phyloP scores from a whole-genome alignment of 2,797 vertebrate species.

The Glossophaga mutica region DNA sequence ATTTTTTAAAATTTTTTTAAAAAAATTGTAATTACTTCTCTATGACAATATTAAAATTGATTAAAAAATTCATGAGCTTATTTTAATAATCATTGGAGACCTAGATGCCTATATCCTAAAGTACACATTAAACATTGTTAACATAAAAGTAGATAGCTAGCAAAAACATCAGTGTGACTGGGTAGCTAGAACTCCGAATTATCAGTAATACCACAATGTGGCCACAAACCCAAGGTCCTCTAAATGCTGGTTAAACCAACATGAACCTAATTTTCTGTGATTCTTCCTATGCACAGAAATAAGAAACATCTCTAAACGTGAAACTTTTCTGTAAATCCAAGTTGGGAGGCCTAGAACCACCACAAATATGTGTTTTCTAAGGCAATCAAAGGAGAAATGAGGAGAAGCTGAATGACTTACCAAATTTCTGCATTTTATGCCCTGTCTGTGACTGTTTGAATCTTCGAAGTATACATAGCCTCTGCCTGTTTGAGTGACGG shows the following conservation, averaged over 20 bases:
- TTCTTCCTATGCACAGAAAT: not conserved
- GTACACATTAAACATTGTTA: not conserved
- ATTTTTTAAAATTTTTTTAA: not conserved
- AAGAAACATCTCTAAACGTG: not conserved
- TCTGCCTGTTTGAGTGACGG: not conserved
- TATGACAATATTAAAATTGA: not conserved
- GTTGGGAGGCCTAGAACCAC: not conserved
- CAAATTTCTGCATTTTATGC: not conserved
- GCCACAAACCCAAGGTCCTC: not conserved
- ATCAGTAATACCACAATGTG: not conserved
- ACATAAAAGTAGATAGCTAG: not conserved
- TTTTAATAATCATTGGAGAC: not conserved
- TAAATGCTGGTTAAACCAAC: not conserved
- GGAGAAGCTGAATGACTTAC: not conserved
- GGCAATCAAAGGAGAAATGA: not conserved
- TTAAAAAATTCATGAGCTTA: not conserved
- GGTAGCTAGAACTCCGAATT: not conserved
- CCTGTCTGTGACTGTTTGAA: not conserved
- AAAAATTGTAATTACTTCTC: not conserved
- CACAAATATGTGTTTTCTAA: not conserved
- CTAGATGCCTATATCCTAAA: not conserved
- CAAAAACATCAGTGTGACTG: not conserved
- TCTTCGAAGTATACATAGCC: rapidly evolving
- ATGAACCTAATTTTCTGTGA: not conserved
- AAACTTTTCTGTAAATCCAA: not conserved